phyloP scores from a whole-genome alignment of 2,888 invertebrate genomes.

The Athrips mouffetella region DNA sequence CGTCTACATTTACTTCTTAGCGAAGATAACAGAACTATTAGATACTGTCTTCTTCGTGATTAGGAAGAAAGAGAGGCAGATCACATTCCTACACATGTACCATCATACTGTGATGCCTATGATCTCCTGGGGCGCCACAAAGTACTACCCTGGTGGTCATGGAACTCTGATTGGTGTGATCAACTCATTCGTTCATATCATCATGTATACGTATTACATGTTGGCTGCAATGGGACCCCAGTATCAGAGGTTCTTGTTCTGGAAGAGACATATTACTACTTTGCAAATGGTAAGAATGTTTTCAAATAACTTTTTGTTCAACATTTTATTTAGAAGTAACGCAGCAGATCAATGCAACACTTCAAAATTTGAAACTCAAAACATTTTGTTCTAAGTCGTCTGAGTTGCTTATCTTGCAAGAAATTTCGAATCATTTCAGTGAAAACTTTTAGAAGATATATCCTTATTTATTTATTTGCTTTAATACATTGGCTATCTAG shows the following conservation, averaged over 20 bases:
- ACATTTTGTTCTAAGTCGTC: too few species aligned
- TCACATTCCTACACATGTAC: constrained; percentile 93
- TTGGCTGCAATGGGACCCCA: constrained; percentile 92
- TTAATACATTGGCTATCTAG: too few species aligned
- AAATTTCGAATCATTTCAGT: too few species aligned
- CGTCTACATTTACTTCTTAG: constrained; percentile 91
- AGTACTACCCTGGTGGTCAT: constrained; percentile 92
- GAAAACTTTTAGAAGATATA: too few species aligned
- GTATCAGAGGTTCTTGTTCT: constrained; percentile 93
- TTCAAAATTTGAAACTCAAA: too few species aligned
- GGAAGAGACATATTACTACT: constrained; percentile 95
- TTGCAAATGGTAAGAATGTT: constrained; percentile 87
- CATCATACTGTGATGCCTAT: constrained; percentile 97
- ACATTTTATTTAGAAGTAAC: background rate
- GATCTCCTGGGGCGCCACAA: constrained; percentile 94
- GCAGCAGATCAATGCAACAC: too few species aligned
- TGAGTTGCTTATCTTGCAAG: too few species aligned
- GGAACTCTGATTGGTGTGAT: constrained; percentile 93
- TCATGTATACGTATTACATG: constrained; percentile 96
- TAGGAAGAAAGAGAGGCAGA: constrained; percentile 93
- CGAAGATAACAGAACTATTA: constrained; percentile 92
- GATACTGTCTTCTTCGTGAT: constrained; percentile 96
- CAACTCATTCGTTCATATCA: constrained; percentile 95
- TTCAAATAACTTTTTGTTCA: background rate
- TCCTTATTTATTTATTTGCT: too few species aligned